Base-by-base conservation (phyloP, 2,113 vertebrate genomes). In the Dipodomys spectabilis region DNA sequence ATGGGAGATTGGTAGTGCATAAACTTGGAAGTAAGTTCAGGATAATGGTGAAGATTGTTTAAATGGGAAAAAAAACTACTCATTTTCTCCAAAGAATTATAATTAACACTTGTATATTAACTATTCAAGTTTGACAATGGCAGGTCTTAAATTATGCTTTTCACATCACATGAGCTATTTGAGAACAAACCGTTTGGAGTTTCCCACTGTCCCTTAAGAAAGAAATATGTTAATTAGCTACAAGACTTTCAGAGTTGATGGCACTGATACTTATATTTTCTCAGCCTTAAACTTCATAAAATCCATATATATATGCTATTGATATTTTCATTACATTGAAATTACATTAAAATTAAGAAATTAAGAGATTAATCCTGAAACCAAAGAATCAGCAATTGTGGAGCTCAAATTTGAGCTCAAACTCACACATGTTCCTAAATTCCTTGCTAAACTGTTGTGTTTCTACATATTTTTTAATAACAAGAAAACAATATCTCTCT, bases 11-110 rank as follows among this genome's bases (percentile, higher is more conserved):
- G 19, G 84, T 19, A 60, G 39, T 53, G 57, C 73, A 94, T 85
- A 80, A 77, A 65, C 22, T 82, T 82, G 35, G 82, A 86, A 86
- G 67, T 35, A 60, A 81, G 25, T 81, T 84, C 25, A 71, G 5
- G 81, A 75, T 81, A 84, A 30, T 77, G 68, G 1, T 60, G 67
- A 95, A 77, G 60, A 90, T 79, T 45, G 4, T 75, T 28, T 75
- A 86, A 90, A 77, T 84, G 65, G 82, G 12, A 75, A 90, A 92
- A 84, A 77, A 88, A 88, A 68, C 81, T 19, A 7, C 72, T 82
- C 68, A 74, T 57, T 82, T 86, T 2, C 28, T 77, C 7, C 4
- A 88, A 92, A 73, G 13, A 25, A 77, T 68, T 71, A 79, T 92
- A 82, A 88, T 80, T 87, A 22, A 13, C 18, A 4, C 49, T 22